Base-by-base conservation (phyloP, 1,140 invertebrate genomes). In the Pogonomyrmex californicus region DNA sequence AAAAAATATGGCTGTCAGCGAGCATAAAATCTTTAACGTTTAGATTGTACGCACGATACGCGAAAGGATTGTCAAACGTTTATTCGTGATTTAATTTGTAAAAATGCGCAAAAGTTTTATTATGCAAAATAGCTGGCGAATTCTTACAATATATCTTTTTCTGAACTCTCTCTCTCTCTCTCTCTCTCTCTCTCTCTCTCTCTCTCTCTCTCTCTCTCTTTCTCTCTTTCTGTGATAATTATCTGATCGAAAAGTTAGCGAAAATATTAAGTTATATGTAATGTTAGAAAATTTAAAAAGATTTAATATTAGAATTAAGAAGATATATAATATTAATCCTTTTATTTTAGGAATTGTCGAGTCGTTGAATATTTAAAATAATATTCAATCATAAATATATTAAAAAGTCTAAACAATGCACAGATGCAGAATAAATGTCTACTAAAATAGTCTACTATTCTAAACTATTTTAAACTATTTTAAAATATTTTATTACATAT, bases 21-120 rank as follows among this genome's bases (percentile, higher is more conserved):
- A 5, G 36, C 17, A 33, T 38, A 49, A 65, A 71, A 58, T 82
- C 66, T 71, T 82, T 23, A 10, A 49, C 9, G 49, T 10, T 36
- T 47, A 33, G 17, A 44, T 71, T 82, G 70, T 70, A 10, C 62
- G 6, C 4, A 44, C 30, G 23, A 10, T 60, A 76, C 38, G 51
- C 5, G 36, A n/a, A n/a, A 9, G 14, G 33, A 60, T 7, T 71
- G 0, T 7, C 44, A 10, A 70, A 56, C 30, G 38, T 4, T 14
- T 6, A n/a, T 70, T 23, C 1, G 17, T 12, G 38, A 71, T 56
- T 58, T 51, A 4, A 30, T 56, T 44, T 23, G 7, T 30, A 51
- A 23, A 58, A 60, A 12, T n/a, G 49, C 49, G 30, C 41, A 36
- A 1, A n/a, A 30, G n/a, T 68, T 4, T 81, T 58, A 71, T 71